These are phyloP conservation scores for Octodon degus DNA, from an alignment of 2,113 vertebrate genomes.

Conservation along the genomic window DNA sequence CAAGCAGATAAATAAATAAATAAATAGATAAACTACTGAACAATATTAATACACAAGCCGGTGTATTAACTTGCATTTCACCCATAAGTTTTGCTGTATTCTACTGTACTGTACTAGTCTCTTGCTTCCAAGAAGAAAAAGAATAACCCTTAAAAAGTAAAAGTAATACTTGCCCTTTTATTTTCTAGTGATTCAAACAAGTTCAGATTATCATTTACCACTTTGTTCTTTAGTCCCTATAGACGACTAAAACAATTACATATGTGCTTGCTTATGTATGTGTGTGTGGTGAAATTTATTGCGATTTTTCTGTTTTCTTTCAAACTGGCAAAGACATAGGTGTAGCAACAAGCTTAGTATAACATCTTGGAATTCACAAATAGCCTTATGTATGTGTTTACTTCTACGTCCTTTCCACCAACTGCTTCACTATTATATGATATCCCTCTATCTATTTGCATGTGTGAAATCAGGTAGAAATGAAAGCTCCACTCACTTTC, in stretches of 20 bases:
- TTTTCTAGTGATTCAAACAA: neutral
- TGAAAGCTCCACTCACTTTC: neutral
- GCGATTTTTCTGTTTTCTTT: conserved; percentile 21
- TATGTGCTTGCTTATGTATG: too few species aligned
- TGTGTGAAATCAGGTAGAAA: neutral
- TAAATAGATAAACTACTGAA: neutral
- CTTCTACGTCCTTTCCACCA: neutral
- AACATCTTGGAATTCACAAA: neutral
- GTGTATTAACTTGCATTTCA: neutral
- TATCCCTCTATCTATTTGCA: neutral
- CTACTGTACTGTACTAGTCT: neutral
- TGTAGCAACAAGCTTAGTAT: neutral
- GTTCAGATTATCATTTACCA: conserved; percentile 12
- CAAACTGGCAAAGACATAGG: neutral
- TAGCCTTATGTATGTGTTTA: neutral
- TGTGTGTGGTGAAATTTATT: neutral
- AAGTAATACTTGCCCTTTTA: neutral
- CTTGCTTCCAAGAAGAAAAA: neutral
- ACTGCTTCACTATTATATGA: neutral
- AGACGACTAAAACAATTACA: neutral
- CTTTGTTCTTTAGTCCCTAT: conserved; percentile 12
- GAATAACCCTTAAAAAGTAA: neutral
- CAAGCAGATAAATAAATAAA: neutral
- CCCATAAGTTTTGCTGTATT: neutral
- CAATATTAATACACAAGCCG: neutral